phyloP scores from a whole-genome alignment of 2,797 vertebrate species.

The Myioborus melanocephalus region DNA sequence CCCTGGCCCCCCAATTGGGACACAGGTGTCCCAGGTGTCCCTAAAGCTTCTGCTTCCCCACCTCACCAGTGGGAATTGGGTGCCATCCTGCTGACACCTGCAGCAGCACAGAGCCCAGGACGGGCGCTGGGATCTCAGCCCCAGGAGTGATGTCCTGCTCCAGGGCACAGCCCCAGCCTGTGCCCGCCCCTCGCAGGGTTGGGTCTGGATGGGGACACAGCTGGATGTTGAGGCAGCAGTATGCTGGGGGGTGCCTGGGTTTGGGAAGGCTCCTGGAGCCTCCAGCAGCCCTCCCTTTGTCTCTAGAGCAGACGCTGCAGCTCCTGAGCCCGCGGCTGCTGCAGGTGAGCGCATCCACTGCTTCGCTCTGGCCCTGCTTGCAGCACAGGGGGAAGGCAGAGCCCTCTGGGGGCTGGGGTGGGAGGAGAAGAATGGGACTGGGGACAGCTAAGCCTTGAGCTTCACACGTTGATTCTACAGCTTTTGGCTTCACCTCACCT shows the following conservation, averaged over 20 bases:
- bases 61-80: background rate
- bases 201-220: background rate
- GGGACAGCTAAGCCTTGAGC: background rate
- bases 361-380: background rate
- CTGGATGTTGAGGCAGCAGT: background rate
- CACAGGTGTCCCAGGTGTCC: background rate
- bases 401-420: background rate
- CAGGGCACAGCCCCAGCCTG: background rate
- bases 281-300: background rate
- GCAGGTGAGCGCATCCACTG: accelerated
- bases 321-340: background rate
- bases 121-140: accelerated
- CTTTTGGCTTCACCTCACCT: background rate
- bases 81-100: accelerated
- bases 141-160: background rate
- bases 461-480: background rate
- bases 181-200: no score
- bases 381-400: background rate
- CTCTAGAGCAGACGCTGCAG: accelerated
- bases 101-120: background rate
- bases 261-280: background rate
- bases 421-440: background rate
- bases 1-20: accelerated
- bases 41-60: background rate
- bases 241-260: background rate